Evolutionary conservation across 2,113 vertebrate genomes (phyloP).

Genomic region (Anhinga rufa): DNA sequence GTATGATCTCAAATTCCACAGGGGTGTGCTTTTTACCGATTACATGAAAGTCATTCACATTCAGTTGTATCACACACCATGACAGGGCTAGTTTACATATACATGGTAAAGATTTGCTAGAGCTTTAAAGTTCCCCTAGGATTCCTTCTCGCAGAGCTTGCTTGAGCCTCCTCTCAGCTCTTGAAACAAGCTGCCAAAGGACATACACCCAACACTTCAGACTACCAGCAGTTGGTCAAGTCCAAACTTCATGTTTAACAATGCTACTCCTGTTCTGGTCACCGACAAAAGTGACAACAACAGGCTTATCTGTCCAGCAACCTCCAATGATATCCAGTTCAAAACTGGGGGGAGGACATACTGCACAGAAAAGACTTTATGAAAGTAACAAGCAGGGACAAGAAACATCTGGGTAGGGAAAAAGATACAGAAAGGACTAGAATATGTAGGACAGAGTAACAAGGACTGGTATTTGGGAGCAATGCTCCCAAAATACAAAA

Average conservation of each 20-base stretch:
- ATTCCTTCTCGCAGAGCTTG: background rate
- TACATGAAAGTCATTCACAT: background rate
- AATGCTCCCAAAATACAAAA: background rate
- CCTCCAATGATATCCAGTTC: background rate
- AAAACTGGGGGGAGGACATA: background rate
- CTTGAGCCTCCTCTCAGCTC: background rate
- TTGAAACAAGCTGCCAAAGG: background rate
- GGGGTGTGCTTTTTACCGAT: background rate
- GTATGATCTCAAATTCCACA: background rate
- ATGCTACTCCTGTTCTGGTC: background rate
- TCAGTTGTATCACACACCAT: background rate
- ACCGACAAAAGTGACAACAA: background rate
- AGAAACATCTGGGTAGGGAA: background rate
- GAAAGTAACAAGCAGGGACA: background rate
- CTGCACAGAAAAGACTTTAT: background rate
- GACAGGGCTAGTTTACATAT: background rate
- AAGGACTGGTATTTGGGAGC: background rate
- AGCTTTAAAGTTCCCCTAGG: background rate
- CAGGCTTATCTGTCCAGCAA: background rate
- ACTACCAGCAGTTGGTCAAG: background rate
- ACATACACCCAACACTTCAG: background rate
- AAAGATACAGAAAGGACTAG: background rate
- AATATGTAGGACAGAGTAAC: rapidly evolving
- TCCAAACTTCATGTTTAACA: background rate
- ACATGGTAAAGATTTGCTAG: background rate